Evolutionary conservation across 2,113 vertebrate species (phyloP), one percentile per base, ranked within the genome.

Genomic region (Trachemys scripta): DNA sequence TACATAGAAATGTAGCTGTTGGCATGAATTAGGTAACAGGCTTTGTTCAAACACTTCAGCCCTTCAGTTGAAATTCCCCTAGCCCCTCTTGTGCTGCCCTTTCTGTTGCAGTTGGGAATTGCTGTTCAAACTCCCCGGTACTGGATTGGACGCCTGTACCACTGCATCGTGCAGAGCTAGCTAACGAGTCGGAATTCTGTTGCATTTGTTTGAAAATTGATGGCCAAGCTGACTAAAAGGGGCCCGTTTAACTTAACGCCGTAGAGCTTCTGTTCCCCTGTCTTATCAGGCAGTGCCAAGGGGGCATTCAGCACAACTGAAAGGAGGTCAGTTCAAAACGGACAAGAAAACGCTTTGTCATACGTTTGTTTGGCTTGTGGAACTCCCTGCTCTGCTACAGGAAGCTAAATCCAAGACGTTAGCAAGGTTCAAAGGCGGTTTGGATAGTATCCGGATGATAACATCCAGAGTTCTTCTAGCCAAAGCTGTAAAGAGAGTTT

Each of bases 1-100:
- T 53, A 20, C 3, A 0, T 0, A 12, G 92, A 16, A 82, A 25
- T 0, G 7, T 27, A 1, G 1, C 9, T 11, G 6, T 11, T 16
- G 65, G 65, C 17, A 38, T 38, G 65, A 69, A 38, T 20, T n/a
- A 38, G 65, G 35, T 19, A 38, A 17, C 35, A 69, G 65, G 19
- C 65, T 69, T 38, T n/a, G 35, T 69, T 69, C 65, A 69, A 38
- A 69, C 35, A 35, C 38, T 76, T 76, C 24, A 25, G 19, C 20
- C 72, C 72, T 25, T 45, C 38, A 45, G 38, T 45, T 38, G 11
- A 24, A 12, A 45, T 76, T 45, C 72, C 72, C 24, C 42, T 7
- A 9, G 20, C 11, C 42, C 42, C 6, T 76, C 24, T 45, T 42
- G 38, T 42, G 42, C 24, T 45, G n/a, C 72, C 38, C 72, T 45